Base-by-base conservation (phyloP, 2,797 vertebrate genomes). In the Epinephelus awoara region DNA sequence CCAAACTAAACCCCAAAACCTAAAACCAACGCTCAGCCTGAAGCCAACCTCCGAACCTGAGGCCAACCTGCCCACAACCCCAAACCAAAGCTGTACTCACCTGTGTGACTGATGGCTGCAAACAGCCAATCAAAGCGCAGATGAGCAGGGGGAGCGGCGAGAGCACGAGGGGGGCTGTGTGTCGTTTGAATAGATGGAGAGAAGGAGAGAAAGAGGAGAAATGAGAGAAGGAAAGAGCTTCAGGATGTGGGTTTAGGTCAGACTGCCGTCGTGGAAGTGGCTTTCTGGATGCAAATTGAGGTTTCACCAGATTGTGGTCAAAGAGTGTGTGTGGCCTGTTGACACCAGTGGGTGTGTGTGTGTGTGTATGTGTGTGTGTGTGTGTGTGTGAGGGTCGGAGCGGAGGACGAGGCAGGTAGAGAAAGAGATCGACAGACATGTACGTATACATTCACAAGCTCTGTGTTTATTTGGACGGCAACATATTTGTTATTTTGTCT, bases 1-100 rank as follows among this genome's bases (percentile, higher is more conserved):
- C 85, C 84, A 65, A 85, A 88, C 56, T 87, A 92, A 92, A 92
- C 90, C 92, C 89, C 89, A 90, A 93, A 91, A 88, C 91, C 82
- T 86, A 80, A 88, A 80, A 75, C 75, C 76, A 51, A 44, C 52
- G 1, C 27, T 73, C 21, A 52, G 58, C 10, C 75, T 67, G 65
- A 58, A 65, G 56, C 69, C 75, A 69, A 38, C 55, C 75, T 77
- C 67, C 0, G 46, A 78, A 67, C 67, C 82, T 78, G 46, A 87
- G 44, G 65, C 84, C 82, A 57, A 67, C 66, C 79, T 77, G 83
- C 83, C 90, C 88, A 80, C 89, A 89, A 82, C 72, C 81, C 72
- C 77, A 84, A 83, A 89, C 90, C 90, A 83, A 67, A 81, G 59
- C 74, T 58, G 12, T 0, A 18, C 70, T 89, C 68, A 78, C 70